Percentiles rank a stretch among this genome's conserved stretches.
Conservation (phyloP, 64 coral and sea anemone species). For the Orbicella faveolata region DNA sequence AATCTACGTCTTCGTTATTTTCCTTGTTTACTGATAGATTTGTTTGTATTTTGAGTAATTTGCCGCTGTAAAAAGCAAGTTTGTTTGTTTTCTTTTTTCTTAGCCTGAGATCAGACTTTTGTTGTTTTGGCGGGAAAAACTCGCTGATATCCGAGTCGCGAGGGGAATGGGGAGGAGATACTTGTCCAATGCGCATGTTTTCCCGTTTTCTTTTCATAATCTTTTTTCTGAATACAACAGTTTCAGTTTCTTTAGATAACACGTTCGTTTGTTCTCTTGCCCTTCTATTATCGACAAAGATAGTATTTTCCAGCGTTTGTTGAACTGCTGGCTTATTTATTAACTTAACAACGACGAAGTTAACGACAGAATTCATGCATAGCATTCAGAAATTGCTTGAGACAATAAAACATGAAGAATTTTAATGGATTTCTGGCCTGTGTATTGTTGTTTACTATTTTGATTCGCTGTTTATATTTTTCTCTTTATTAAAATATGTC, state of each 20-base stretch:
- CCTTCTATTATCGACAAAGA: slow-evolving; percentile 12
- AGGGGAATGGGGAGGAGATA: no score
- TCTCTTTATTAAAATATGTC: background rate
- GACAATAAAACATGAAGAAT: slow-evolving; percentile 8
- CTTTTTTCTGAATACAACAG: background rate
- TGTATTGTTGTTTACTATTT: background rate
- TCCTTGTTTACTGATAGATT: no score
- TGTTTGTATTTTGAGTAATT: no score
- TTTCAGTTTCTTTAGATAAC: background rate
- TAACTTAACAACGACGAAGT: slow-evolving; percentile 31
- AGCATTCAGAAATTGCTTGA: slow-evolving; percentile 18
- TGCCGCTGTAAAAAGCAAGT: background rate
- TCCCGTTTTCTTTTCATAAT: background rate
- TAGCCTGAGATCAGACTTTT: background rate
- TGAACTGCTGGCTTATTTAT: slow-evolving; percentile 46
- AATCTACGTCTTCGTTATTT: no score
- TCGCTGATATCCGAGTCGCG: no score
- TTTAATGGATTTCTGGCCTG: background rate
- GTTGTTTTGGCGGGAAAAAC: no score
- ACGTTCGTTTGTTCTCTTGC: background rate
- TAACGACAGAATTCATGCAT: slow-evolving; percentile 13
- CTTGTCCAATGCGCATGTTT: background rate
- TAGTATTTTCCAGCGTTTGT: slow-evolving; percentile 16
- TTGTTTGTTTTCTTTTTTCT: background rate
- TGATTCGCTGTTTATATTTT: background rate